Evolutionary conservation across 37 sponge, comb jelly and placozoan genomes (phyloP), one percentile per base, ranked within the genome.

Genomic region (Mnemiopsis leidyi): DNA sequence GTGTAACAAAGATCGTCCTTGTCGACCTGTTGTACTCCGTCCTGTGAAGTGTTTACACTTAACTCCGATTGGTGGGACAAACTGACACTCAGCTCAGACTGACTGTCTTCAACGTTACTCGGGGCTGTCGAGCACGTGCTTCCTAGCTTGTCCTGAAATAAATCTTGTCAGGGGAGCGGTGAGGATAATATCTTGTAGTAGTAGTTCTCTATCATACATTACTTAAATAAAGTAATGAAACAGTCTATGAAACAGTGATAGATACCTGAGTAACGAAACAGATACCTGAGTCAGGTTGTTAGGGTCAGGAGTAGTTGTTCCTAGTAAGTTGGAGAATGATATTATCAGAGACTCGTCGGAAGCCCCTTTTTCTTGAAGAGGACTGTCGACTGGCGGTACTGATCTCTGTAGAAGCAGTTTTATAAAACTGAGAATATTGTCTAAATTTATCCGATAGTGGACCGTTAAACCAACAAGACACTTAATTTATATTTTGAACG

Each of bases 1-100:
- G 82, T 79, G 37, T 79, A 31, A 33, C 82, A 79, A 1, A 79
- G 36, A 79, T 79, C 82, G 21, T 79, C 82, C 82, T 30, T 35
- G 7, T 79, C 37, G 21, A 36, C 9, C 7, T 13, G 9, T 23
- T 35, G 37, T 23, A 16, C 82, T 7, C 82, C 21, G 36, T 35
- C 38, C 2, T 32, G 35, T 32, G 37, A 35, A 34, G 13, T 34
- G 34, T 23, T 35, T 3, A 2, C 37, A 33, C 38, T 35, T 9
- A 35, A 36, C 82, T 79, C 37, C 34, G 82, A 36, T 79, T 79
- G 37, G 82, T 79, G 82, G 21, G 82, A 79, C 9, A 79, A 29
- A 29, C 82, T 79, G 21, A 79, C 38, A 79, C 82, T 79, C 35
- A 79, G 23, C 36, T 79, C 82, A 7, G 37, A 36, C 21, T 79